Conservation (phyloP, 2,888 invertebrate genomes). For the Drosophila anomalipes region DNA sequence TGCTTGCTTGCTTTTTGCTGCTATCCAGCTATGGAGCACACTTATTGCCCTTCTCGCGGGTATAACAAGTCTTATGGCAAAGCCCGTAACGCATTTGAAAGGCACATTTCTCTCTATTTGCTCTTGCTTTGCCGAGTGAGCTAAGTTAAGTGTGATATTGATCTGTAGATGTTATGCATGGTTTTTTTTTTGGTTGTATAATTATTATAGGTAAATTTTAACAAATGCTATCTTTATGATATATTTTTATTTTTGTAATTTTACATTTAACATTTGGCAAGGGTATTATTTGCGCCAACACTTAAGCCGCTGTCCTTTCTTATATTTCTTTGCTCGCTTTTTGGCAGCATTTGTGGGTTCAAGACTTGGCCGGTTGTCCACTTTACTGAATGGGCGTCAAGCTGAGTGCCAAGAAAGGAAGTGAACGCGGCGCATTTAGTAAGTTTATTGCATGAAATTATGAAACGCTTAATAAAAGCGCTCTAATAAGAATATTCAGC, state of each 20-base stretch:
- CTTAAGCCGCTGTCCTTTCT: neutral
- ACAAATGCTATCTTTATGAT: neutral
- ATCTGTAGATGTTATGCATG: neutral
- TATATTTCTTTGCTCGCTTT: conserved; percentile 32
- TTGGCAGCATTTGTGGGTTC: conserved; percentile 71
- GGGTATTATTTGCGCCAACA: conserved; percentile 7
- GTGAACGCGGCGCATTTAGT: conserved; percentile 74
- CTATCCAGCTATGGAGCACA: conserved; percentile 28
- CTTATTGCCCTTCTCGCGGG: neutral
- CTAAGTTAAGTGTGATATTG: neutral
- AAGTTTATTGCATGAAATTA: conserved; percentile 81
- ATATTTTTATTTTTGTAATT: neutral
- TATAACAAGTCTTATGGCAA: conserved; percentile 7
- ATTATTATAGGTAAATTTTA: neutral
- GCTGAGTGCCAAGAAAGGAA: conserved; percentile 71
- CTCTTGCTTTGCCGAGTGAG: neutral
- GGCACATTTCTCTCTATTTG: neutral
- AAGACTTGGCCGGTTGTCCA: conserved; percentile 56
- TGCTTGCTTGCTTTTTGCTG: conserved; percentile 26
- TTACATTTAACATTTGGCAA: neutral
- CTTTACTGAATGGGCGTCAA: conserved; percentile 51
- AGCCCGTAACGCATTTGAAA: neutral
- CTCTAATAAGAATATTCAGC: conserved; percentile 11
- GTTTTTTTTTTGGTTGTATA: neutral
- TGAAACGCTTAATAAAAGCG: conserved; percentile 72